Evolutionary conservation across 2,888 invertebrate genomes (phyloP), one percentile per base, ranked within the genome.

Genomic region (Loripinus fragilis): DNA sequence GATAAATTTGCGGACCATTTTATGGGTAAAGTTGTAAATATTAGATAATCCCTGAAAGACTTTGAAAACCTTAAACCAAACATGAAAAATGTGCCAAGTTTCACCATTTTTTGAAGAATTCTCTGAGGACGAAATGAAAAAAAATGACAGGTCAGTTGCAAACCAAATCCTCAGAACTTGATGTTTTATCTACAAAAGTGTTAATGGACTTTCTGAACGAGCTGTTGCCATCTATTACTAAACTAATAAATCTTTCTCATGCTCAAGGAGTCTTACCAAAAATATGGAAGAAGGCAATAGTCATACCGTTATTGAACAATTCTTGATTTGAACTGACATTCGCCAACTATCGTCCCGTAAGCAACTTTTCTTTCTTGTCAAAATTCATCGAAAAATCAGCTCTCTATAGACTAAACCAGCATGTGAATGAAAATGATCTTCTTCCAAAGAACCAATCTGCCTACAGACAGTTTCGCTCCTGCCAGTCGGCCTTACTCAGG

Each of bases 381-480:
- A 81, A 81, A 72, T 38, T 81, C 17, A 72, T 81, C 12, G 78
- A 78, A 73, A 81, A 81, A 42, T 12, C 12, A 42, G 17, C n/a
- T n/a, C n/a, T n/a, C n/a, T n/a, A n/a, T n/a, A 42, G n/a, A n/a
- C n/a, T 70, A 10, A 73, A 76, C 23, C n/a, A 42, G 28, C 78
- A 74, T 75, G 71, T 72, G 12, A 1, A 52, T 42, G 48, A 23
- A 55, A 12, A 78, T 38, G 50, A 72, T 41, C 50, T 80, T 28
- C 48, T 77, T n/a, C 74, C 71, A 17, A 69, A 67, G 60, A 78
- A 71, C 48, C 78, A 76, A 38, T 79, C 78, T 23, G 81, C 81
- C 3, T 78, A 76, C 65, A 75, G 78, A 65, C 72, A 69, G 17
- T 69, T 45, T 55, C 78, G 76, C 45, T 78, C 78, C 23, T 73